A percentile compares a stretch with the other conserved stretches of the same genome.
phyloP scores from a whole-genome alignment of 2,888 invertebrate species.

The Trachelus stipa region DNA sequence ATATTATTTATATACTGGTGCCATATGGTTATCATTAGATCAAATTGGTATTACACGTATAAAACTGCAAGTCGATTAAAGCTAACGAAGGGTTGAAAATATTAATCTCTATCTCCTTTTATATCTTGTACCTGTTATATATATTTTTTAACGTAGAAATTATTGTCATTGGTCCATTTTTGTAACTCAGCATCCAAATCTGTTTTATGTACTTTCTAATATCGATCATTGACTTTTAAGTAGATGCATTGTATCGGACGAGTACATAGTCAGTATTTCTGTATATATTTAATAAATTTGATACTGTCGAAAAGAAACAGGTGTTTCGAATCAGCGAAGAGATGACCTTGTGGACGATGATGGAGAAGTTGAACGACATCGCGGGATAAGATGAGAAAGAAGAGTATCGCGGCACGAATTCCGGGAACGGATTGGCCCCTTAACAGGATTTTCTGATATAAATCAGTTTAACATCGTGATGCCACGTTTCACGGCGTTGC shows the following conservation, averaged over 20 bases:
- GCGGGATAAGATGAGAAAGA: neutral
- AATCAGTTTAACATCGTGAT: slow-evolving; percentile 29
- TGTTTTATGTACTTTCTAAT: neutral
- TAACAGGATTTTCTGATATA: slow-evolving; percentile 34
- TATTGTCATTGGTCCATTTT: neutral
- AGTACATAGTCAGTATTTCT: neutral
- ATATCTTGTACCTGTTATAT: neutral
- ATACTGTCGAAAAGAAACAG: neutral
- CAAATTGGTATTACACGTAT: slow-evolving; percentile 6
- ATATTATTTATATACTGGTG: too few species aligned
- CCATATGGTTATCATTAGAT: neutral
- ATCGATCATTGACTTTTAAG: neutral
- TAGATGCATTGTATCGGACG: neutral
- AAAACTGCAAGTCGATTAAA: slow-evolving; percentile 19
- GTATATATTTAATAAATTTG: neutral
- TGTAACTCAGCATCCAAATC: neutral
- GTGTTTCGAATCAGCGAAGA: neutral
- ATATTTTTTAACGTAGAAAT: neutral
- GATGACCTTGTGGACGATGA: neutral
- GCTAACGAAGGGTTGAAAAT: slow-evolving; percentile 13
- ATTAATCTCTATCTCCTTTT: slow-evolving; percentile 7
- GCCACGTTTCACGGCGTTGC: slow-evolving; percentile 25
- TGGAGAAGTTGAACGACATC: neutral
- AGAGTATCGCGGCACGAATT: slow-evolving; percentile 3
- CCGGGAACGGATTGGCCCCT: slow-evolving; percentile 24